Evolutionary conservation across 2,888 invertebrate genomes (phyloP), one percentile per base, ranked within the genome.

Genomic region (Octonoba sinensis): DNA sequence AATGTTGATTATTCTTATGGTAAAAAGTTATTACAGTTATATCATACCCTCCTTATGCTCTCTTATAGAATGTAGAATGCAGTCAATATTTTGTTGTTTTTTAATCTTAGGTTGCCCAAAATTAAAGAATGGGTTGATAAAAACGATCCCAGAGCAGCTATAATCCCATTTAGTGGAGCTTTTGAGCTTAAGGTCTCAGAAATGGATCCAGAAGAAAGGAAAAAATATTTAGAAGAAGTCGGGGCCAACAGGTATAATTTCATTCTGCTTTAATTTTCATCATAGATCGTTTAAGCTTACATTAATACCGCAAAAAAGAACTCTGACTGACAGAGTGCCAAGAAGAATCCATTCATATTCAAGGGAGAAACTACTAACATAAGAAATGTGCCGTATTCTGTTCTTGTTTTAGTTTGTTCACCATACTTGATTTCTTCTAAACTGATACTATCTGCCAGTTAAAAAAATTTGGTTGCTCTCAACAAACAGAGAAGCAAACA

Each of bases 91-190:
- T 4, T 57, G n/a, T 13, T 57, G 3, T 57, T 1, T 36, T 36
- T 24, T 18, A 56, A 56, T 56, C 8, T 11, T 87, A 96, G 96
- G 96, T 91, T 97, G 87, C 91, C 93, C 66, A 98, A 98, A 90
- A 95, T 99, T 87, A 99, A 99, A 89, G 97, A 97, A 89, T 99
- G 97, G 97, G 95, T 99, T 85, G 98, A 99, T 89, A 94, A 94
- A 88, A 93, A 98, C 88, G 99, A 99, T 88, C 94, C 97, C 0
- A 98, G 98, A 1, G 93, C 97, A 0, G 91, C 93, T 2, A 92
- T 99, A 56, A 97, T 99, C 85, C 99, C 99, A 0, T 99, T 99
- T 90, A 98, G 97, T 20, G 99, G 98, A 0, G 93, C 91, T 16
- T 93, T 97, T 86, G 99, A 99, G 89, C 91, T 92, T 81, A 94